phyloP scores from a whole-genome alignment of 1,140 invertebrate species.

The Macrosteles quadrilineatus region DNA sequence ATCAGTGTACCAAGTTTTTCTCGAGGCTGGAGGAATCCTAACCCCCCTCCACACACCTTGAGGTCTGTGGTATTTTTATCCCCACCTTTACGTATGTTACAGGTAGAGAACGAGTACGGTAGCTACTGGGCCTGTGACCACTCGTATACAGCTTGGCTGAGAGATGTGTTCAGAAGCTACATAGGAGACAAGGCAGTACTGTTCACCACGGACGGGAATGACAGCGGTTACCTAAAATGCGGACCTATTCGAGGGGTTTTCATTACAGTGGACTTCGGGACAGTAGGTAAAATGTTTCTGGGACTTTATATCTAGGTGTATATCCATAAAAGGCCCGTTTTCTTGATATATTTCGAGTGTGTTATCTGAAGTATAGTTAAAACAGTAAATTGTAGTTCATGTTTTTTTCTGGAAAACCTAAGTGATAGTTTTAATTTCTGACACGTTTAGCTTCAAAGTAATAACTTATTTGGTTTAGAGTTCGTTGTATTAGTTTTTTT shows the following conservation, averaged over 20 bases:
- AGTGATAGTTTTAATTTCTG: neutral
- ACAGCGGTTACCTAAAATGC: slow-evolving; percentile 55
- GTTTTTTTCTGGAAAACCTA: neutral
- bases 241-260: slow-evolving; percentile 65
- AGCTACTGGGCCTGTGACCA: slow-evolving; percentile 73
- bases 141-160: slow-evolving; percentile 63
- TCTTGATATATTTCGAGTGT: neutral
- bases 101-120: slow-evolving; percentile 94
- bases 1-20: no score
- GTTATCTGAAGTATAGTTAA: neutral
- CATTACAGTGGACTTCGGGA: slow-evolving; percentile 76
- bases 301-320: neutral
- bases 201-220: slow-evolving; percentile 77
- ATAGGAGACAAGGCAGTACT: slow-evolving; percentile 69
- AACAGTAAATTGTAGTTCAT: neutral
- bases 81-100: no score
- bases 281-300: slow-evolving; percentile 35
- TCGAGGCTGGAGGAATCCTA: no score
- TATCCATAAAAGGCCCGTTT: neutral
- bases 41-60: no score
- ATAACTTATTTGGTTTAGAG: no score
- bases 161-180: slow-evolving; percentile 61
- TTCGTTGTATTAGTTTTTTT: no score
- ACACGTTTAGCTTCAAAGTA: neutral
- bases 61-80: no score